These are phyloP conservation scores for Nephila pilipes DNA, from an alignment of 1,140 invertebrate species.

Conservation along the genomic window DNA sequence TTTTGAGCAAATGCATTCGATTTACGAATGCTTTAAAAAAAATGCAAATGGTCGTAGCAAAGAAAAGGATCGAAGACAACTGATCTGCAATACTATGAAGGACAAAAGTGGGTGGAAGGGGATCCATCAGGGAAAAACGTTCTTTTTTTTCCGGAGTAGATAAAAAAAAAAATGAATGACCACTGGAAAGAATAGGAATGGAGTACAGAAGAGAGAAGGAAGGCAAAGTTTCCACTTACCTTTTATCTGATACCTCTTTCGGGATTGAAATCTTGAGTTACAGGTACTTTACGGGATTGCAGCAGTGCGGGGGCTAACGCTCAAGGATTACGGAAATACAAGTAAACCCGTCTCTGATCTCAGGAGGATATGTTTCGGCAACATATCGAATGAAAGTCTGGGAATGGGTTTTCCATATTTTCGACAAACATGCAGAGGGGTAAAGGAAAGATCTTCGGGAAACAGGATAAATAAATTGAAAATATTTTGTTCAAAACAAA, in stretches of 20 bases:
- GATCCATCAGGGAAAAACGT: conserved; percentile 2
- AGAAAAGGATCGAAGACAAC: neutral
- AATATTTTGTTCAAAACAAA: neutral
- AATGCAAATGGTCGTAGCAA: conserved; percentile 19
- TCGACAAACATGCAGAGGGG: neutral
- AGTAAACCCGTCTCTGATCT: neutral
- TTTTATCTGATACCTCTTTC: conserved; percentile 47
- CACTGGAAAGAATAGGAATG: neutral
- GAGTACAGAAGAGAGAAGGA: neutral
- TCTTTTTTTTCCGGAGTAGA: neutral
- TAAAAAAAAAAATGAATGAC: conserved; percentile 40
- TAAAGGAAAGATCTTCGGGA: neutral
- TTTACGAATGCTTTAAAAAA: neutral
- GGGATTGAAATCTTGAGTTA: conserved; percentile 58
- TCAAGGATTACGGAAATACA: conserved; percentile 19
- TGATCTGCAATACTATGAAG: neutral
- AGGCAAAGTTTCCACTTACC: conserved; percentile 44
- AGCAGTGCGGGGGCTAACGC: neutral
- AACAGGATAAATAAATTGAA: neutral
- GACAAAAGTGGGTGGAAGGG: neutral
- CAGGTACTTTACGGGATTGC: conserved; percentile 60
- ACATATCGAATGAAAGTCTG: neutral
- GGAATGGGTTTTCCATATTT: conserved; percentile 14
- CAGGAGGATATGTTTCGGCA: neutral
- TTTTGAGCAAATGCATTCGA: conserved; percentile 21